phyloP scores from a whole-genome alignment of 2,797 vertebrate species.

The Avahi laniger region DNA sequence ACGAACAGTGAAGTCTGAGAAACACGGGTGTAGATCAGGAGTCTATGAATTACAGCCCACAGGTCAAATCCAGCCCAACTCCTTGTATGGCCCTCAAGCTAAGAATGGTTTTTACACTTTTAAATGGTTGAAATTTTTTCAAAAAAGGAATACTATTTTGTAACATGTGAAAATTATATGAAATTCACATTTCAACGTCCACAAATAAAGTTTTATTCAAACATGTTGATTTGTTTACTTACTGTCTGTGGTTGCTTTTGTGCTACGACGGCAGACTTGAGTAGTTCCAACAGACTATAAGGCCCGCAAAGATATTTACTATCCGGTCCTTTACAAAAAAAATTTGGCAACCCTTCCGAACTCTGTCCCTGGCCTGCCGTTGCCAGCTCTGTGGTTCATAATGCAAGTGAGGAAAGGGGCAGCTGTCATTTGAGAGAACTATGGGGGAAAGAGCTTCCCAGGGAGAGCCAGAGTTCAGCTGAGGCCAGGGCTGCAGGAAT shows the following conservation, averaged over 20 bases:
- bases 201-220: neutral
- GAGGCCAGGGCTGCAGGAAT: neutral
- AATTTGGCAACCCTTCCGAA: neutral
- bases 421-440: neutral
- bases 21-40: neutral
- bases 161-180: neutral
- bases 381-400: neutral
- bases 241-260: neutral
- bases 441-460: neutral
- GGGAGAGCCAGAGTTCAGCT: neutral
- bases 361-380: neutral
- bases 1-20: neutral
- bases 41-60: neutral
- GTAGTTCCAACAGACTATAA: neutral
- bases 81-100: neutral
- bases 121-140: neutral
- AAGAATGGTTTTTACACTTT: constrained; percentile 37
- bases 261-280: neutral
- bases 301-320: neutral
- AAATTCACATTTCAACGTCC: constrained; percentile 23
- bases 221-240: neutral
- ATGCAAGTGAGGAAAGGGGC: neutral
- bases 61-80: neutral
- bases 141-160: neutral
- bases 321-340: neutral